Evolutionary conservation across 64 coral and sea anemone genomes (phyloP).

Genomic region (Montipora sp.): DNA sequence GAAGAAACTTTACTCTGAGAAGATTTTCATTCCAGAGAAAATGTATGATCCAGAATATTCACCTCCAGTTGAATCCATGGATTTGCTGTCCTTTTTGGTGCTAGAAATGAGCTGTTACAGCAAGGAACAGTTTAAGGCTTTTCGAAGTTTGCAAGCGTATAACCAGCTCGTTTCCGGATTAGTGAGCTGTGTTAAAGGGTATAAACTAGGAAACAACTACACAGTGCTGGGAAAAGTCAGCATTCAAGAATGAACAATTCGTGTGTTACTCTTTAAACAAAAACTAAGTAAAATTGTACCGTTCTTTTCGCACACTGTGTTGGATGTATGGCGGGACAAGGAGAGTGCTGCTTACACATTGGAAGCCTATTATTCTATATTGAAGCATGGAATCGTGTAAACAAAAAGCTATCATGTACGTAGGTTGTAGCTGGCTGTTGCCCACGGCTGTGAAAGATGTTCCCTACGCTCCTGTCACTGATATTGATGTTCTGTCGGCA

Average conservation of each 20-base stretch:
- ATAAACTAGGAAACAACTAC: conserved; percentile 27
- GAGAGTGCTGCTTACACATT: conserved; percentile 44
- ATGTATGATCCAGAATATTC: conserved; percentile 44
- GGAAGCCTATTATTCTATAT: conserved; percentile 36
- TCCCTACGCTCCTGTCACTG: too few relatives aligned
- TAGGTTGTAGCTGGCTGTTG: too few relatives aligned
- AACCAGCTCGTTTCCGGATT: conserved; percentile 48
- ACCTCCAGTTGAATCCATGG: conserved; percentile 54
- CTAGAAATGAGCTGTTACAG: conserved; percentile 38
- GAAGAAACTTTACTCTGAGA: too few relatives aligned
- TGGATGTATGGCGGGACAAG: conserved; percentile 45
- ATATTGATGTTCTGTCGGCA: too few relatives aligned
- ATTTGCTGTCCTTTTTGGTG: conserved; percentile 29
- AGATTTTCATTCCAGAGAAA: neutral
- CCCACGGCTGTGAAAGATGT: too few relatives aligned
- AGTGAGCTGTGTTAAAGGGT: conserved; percentile 1
- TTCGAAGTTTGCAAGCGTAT: conserved; percentile 13
- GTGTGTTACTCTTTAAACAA: neutral
- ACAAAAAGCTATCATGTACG: conserved; percentile 1
- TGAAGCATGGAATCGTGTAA: conserved; percentile 31
- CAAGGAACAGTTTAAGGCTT: conserved; percentile 55
- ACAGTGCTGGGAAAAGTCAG: conserved; percentile 3
- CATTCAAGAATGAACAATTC: conserved; percentile 40
- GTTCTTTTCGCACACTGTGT: conserved; percentile 19
- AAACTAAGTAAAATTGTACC: conserved; percentile 14